These are phyloP conservation scores for Buathra laborator DNA, from an alignment of 2,888 invertebrate genomes.

Conservation along the genomic window DNA sequence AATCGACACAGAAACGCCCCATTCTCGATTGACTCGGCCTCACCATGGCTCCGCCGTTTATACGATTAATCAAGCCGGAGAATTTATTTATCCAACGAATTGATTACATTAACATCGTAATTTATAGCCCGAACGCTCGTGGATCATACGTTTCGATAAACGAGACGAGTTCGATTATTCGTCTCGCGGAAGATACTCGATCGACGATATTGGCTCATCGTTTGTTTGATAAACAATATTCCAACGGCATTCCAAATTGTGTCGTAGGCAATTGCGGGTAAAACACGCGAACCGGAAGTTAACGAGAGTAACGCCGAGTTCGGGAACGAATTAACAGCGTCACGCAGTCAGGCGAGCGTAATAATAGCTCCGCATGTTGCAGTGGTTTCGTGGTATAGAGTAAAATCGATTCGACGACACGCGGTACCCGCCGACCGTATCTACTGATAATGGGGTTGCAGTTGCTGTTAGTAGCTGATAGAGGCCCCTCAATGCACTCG, in stretches of 20 bases:
- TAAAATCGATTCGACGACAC: constrained; percentile 14
- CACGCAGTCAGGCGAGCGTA: background rate
- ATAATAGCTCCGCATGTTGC: background rate
- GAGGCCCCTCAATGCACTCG: constrained; percentile 3
- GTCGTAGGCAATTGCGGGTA: background rate
- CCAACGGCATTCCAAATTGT: too few species aligned
- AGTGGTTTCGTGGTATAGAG: background rate
- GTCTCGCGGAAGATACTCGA: background rate
- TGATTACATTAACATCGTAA: constrained; percentile 8
- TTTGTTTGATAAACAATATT: too few species aligned
- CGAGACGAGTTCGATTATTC: background rate
- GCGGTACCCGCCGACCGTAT: constrained; percentile 8
- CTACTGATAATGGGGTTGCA: constrained; percentile 6
- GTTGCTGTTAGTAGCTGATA: constrained; percentile 15
- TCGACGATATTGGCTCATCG: background rate
- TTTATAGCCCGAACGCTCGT: background rate
- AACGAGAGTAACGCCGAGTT: background rate
- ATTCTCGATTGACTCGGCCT: constrained; percentile 4
- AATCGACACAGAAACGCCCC: constrained; percentile 11
- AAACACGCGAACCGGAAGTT: constrained; percentile 12
- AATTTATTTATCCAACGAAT: constrained; percentile 9
- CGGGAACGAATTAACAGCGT: constrained; percentile 1
- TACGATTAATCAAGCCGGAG: constrained; percentile 3
- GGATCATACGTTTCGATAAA: background rate
- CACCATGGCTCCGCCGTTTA: constrained; percentile 12